Percentiles rank a stretch among this genome's conserved stretches.
Evolutionary conservation across 2,113 vertebrate genomes (phyloP).

Genomic region (Colinus virginianus): DNA sequence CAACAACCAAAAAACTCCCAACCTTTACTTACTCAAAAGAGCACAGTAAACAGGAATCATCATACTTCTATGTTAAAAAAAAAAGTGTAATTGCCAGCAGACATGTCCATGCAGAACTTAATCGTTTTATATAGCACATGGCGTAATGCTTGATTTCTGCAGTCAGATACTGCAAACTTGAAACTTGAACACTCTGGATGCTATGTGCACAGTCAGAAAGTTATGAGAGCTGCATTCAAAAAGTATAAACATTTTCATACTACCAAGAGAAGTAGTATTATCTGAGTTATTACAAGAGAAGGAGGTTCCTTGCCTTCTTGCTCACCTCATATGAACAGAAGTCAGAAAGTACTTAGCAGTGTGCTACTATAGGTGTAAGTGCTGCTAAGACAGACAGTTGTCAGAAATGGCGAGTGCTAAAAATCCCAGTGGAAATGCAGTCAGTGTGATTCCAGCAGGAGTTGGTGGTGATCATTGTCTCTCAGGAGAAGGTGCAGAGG

Average conservation of each 20-base stretch:
- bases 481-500: background rate
- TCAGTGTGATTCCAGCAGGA: background rate
- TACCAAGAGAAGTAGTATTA: background rate
- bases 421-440: background rate
- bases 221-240: background rate
- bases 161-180: background rate
- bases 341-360: background rate
- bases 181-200: background rate
- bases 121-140: slow-evolving; percentile 10
- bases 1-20: background rate
- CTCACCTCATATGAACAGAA: background rate
- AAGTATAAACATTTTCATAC: background rate
- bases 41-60: background rate
- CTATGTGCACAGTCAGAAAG: background rate
- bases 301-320: background rate
- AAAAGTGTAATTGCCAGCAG: background rate
- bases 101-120: background rate
- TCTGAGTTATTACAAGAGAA: background rate
- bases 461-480: background rate
- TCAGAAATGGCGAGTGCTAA: background rate
- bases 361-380: background rate
- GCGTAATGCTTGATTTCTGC: background rate
- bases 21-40: background rate
- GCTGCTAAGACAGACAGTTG: background rate
- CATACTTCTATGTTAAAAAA: background rate